These are phyloP conservation scores for Frankliniella fusca DNA, from an alignment of 2,888 invertebrate genomes.

Conservation along the genomic window DNA sequence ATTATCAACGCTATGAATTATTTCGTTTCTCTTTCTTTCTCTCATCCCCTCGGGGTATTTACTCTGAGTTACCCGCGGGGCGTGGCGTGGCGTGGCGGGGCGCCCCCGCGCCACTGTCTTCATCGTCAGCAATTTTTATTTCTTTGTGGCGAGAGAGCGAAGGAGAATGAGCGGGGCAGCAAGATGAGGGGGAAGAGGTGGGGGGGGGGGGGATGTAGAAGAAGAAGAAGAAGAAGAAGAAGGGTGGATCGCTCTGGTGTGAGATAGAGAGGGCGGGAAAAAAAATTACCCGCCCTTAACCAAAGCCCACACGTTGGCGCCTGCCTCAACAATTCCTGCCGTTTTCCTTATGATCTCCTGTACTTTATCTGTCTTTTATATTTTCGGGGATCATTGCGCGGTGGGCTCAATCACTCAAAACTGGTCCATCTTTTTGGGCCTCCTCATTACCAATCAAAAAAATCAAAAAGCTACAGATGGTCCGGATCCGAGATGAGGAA, in stretches of 20 bases:
- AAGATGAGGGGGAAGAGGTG: not conserved
- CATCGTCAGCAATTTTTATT: constrained; percentile 26
- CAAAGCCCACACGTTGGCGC: not conserved
- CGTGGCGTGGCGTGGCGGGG: not conserved
- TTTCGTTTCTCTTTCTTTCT: constrained; percentile 29
- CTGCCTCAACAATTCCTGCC: not conserved
- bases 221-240: not conserved
- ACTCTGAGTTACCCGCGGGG: constrained; percentile 14
- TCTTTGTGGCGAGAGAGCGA: constrained; percentile 12
- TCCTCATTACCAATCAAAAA: no score
- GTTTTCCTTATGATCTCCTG: not conserved
- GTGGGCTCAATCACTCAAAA: no score
- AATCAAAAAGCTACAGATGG: no score
- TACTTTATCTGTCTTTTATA: not conserved
- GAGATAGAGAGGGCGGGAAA: not conserved
- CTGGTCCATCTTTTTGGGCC: no score
- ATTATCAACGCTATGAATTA: constrained; percentile 26
- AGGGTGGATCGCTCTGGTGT: not conserved
- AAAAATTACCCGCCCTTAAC: not conserved
- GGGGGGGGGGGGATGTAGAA: not conserved
- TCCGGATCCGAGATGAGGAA: no score
- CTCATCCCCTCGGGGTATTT: constrained; percentile 26
- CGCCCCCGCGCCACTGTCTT: not conserved
- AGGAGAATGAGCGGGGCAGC: not conserved
- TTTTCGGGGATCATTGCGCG: not conserved